These are phyloP conservation scores for Sussaba pulchella DNA, from an alignment of 2,888 invertebrate genomes.

Conservation along the genomic window DNA sequence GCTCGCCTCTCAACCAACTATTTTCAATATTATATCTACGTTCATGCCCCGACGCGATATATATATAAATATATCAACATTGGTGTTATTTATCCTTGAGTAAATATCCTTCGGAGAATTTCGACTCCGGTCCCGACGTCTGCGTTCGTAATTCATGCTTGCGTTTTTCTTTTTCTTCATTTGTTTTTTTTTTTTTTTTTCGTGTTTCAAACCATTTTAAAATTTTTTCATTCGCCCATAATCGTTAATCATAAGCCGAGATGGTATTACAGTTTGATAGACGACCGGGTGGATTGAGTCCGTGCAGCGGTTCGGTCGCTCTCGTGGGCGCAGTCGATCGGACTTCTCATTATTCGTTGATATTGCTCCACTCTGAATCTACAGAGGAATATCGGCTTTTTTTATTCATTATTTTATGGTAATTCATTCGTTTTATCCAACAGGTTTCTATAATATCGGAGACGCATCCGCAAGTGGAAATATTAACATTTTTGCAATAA, in stretches of 20 bases:
- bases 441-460: neutral
- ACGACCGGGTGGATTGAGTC: slow-evolving; percentile 60
- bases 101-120: slow-evolving; percentile 60
- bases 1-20: slow-evolving; percentile 43
- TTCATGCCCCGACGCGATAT: slow-evolving; percentile 51
- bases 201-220: neutral
- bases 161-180: slow-evolving; percentile 5
- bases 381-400: slow-evolving; percentile 16
- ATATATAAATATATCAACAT: slow-evolving; percentile 43
- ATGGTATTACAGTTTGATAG: slow-evolving; percentile 44
- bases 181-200: slow-evolving; percentile 9
- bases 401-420: slow-evolving; percentile 23
- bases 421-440: slow-evolving; percentile 15
- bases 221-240: slow-evolving; percentile 58
- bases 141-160: slow-evolving; percentile 44
- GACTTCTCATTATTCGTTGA: slow-evolving; percentile 48
- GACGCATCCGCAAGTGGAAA: neutral
- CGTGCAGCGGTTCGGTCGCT: slow-evolving; percentile 48
- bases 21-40: slow-evolving; percentile 18
- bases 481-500: slow-evolving; percentile 7
- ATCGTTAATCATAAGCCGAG: slow-evolving; percentile 62
- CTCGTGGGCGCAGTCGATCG: slow-evolving; percentile 45
- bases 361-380: slow-evolving; percentile 14
- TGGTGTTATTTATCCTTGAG: slow-evolving; percentile 25
- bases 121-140: slow-evolving; percentile 10